A percentile compares a stretch with the other conserved stretches of the same genome.
Conservation (phyloP, 2,888 invertebrate species). For the Melolontha melolontha region DNA sequence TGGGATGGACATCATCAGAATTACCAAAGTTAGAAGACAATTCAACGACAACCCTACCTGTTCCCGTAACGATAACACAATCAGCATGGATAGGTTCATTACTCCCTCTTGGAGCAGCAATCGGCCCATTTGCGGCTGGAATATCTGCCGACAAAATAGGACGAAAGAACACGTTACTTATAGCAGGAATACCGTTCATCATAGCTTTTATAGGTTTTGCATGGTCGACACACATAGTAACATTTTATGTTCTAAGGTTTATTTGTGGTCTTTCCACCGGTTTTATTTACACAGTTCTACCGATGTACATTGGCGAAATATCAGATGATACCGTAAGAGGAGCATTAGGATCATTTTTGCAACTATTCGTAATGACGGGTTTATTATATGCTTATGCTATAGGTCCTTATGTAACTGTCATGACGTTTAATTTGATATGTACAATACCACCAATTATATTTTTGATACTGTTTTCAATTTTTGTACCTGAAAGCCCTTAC, state of each 20-base stretch:
- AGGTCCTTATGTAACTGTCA: slow-evolving; percentile 78
- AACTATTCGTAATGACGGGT: slow-evolving; percentile 74
- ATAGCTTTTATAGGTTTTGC: slow-evolving; percentile 61
- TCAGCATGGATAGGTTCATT: slow-evolving; percentile 81
- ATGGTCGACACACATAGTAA: slow-evolving; percentile 38
- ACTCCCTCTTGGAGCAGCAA: slow-evolving; percentile 72
- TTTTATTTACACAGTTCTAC: slow-evolving; percentile 77
- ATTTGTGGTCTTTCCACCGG: slow-evolving; percentile 65
- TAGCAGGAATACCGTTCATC: slow-evolving; percentile 74
- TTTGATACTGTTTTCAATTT: slow-evolving; percentile 72
- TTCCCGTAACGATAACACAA: slow-evolving; percentile 68
- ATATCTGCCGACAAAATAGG: slow-evolving; percentile 73
- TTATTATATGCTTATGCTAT: slow-evolving; percentile 75
- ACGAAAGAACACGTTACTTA: slow-evolving; percentile 72
- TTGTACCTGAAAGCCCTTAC: slow-evolving; percentile 85
- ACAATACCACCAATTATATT: slow-evolving; percentile 66
- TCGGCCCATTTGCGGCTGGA: slow-evolving; percentile 77
- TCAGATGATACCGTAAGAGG: slow-evolving; percentile 85
- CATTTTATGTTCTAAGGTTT: slow-evolving; percentile 46
- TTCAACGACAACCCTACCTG: slow-evolving; percentile 64
- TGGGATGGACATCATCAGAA: slow-evolving; percentile 63
- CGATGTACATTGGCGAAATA: slow-evolving; percentile 90
- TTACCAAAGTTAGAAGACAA: slow-evolving; percentile 48
- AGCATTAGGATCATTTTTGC: slow-evolving; percentile 80
- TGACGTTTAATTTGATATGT: slow-evolving; percentile 73